Percentiles rank a stretch among this genome's conserved stretches.
These are phyloP conservation scores for Latrodectus hesperus DNA, from an alignment of 2,888 invertebrate species.

Conservation along the genomic window DNA sequence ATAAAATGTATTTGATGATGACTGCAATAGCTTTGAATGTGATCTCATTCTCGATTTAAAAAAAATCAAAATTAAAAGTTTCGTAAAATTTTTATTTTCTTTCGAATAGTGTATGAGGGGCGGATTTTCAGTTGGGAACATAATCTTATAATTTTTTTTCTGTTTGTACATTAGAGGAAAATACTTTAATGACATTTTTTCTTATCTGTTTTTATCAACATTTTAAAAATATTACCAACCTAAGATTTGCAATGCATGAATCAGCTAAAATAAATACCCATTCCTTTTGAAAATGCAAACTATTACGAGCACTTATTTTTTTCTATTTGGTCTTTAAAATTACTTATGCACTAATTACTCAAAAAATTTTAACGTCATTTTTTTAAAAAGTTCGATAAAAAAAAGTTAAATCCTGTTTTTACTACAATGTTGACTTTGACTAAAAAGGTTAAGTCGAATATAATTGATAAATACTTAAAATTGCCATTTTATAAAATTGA, in stretches of 20 bases:
- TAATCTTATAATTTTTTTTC: constrained; percentile 31
- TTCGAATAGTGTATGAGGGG: constrained; percentile 15
- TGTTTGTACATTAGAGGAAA: constrained; percentile 40
- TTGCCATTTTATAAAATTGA: too few species aligned
- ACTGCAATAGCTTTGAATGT: constrained; percentile 24
- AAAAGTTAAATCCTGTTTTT: too few species aligned
- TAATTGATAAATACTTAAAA: too few species aligned
- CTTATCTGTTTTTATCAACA: constrained; percentile 26
- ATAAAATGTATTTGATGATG: constrained; percentile 56
- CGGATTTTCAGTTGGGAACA: constrained; percentile 11
- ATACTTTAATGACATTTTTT: constrained; percentile 51
- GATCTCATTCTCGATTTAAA: constrained; percentile 3
- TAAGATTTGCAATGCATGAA: constrained; percentile 29
- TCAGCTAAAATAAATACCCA: constrained; percentile 59
- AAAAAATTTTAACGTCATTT: too few species aligned
- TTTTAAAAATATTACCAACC: constrained; percentile 8
- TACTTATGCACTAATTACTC: too few species aligned
- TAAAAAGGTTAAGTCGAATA: too few species aligned
- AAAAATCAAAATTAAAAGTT: constrained; percentile 52
- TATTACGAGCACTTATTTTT: too few species aligned
- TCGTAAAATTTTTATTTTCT: constrained; percentile 54
- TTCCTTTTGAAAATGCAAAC: constrained; percentile 3
- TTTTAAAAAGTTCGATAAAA: too few species aligned
- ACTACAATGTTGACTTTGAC: too few species aligned
- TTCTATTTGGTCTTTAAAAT: too few species aligned